phyloP scores from a whole-genome alignment of 1,140 invertebrate genomes.

The Holotrichia oblita region DNA sequence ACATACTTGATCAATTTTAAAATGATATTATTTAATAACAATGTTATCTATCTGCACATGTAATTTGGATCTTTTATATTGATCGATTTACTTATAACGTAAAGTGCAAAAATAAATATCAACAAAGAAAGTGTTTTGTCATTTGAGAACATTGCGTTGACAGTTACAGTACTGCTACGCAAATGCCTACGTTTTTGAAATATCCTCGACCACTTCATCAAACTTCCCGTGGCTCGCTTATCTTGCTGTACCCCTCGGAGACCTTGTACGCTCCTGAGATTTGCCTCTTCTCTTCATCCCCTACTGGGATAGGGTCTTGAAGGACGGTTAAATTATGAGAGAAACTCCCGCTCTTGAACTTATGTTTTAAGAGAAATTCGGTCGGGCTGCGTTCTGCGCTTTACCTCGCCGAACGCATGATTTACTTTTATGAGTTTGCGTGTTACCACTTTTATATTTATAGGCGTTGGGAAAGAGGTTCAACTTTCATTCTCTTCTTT shows the following conservation, averaged over 20 bases:
- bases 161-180: neutral
- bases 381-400: neutral
- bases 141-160: neutral
- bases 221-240: conserved; percentile 1
- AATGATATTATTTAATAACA: too few relatives aligned
- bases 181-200: neutral
- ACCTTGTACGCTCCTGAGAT: conserved; percentile 6
- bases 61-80: neutral
- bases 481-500: neutral
- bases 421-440: conserved; percentile 17
- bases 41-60: too few relatives aligned
- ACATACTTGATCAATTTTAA: too few relatives aligned
- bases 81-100: neutral
- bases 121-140: neutral
- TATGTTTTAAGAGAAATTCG: conserved; percentile 14
- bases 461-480: neutral
- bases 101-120: neutral
- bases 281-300: neutral
- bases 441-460: conserved; percentile 18
- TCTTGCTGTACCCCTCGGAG: neutral
- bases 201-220: neutral
- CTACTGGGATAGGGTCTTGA: neutral
- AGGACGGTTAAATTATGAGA: conserved; percentile 2
- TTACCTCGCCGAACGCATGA: conserved; percentile 11
- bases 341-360: conserved; percentile 4